These are phyloP conservation scores for Tachyglossus aculeatus DNA, from an alignment of 2,797 vertebrate genomes.

Conservation along the genomic window DNA sequence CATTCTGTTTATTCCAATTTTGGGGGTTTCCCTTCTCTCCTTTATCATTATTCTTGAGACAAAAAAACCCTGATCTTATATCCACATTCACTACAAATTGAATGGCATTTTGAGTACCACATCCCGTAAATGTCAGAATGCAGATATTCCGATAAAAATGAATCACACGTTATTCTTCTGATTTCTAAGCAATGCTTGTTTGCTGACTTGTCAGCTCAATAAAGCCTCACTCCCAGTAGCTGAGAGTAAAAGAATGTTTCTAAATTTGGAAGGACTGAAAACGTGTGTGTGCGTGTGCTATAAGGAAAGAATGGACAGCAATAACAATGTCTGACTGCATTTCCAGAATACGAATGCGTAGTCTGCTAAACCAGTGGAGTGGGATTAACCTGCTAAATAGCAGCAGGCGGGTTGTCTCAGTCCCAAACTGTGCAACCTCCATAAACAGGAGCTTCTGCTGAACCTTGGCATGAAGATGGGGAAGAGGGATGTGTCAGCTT, in stretches of 20 bases:
- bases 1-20: background rate
- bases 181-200: background rate
- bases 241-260: background rate
- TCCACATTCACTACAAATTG: background rate
- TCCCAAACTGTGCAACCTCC: too few relatives aligned
- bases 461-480: too few relatives aligned
- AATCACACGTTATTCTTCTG: background rate
- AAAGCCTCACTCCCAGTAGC: background rate
- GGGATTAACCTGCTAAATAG: too few relatives aligned
- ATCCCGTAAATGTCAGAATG: constrained; percentile 6
- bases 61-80: background rate
- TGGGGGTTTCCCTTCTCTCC: background rate
- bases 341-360: too few relatives aligned
- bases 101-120: constrained; percentile 15
- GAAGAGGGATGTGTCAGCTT: too few relatives aligned
- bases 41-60: constrained; percentile 31
- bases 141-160: constrained; percentile 24
- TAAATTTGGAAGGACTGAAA: background rate
- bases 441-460: too few relatives aligned
- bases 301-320: too few relatives aligned
- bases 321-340: too few relatives aligned
- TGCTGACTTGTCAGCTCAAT: constrained; percentile 11
- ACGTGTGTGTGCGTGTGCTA: too few relatives aligned
- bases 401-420: too few relatives aligned
- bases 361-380: too few relatives aligned